Base-by-base conservation (phyloP, 1,140 invertebrate genomes). In the Bactericera cockerelli region DNA sequence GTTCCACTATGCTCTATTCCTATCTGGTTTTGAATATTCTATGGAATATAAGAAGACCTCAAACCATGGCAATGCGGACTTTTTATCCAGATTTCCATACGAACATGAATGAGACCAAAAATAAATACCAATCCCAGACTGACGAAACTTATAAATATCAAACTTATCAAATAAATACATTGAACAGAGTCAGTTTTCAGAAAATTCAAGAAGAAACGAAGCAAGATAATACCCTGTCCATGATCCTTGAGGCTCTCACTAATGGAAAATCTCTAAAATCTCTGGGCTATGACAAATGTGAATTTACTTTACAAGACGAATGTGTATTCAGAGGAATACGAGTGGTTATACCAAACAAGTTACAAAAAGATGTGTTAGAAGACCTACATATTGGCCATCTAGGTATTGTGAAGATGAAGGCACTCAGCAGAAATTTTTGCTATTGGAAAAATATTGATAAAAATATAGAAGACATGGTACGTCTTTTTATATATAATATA, bases 1-100 rank as follows among this genome's bases (percentile, higher is more conserved):
- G 58, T 63, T 64, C 42, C 65, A 64, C 31, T 70, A 67, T 57
- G 63, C 67, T 10, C 55, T 70, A 22, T 65, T 66, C 54, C 59
- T 70, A 42, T n/a, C 13, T 14, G 13, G 13, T 11, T 72, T 69
- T 62, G 60, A 69, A 57, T 74, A 69, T 59, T 58, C 64, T 19
- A 68, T 73, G n/a, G 59, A 67, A 59, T 66, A 69, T 60, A 59
- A 67, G 28, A 61, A 61, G 10, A 57, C 65, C 26, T 38, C 42
- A 36, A 61, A 67, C 24, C 66, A 68, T 60, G 54, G 16, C 2
- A 63, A 65, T 49, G 68, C 67, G 2, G 70, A 71, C 64, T 66
- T 55, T 42, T 61, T 71, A 33, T 68, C 67, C 11, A 49, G 69
- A 24, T 60, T 67, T 11, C 60, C 62, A 11, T 16, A 36, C 16